A percentile compares a stretch with the other conserved stretches of the same genome.
phyloP scores from a whole-genome alignment of 2,888 invertebrate genomes.

The Thereva unica region DNA sequence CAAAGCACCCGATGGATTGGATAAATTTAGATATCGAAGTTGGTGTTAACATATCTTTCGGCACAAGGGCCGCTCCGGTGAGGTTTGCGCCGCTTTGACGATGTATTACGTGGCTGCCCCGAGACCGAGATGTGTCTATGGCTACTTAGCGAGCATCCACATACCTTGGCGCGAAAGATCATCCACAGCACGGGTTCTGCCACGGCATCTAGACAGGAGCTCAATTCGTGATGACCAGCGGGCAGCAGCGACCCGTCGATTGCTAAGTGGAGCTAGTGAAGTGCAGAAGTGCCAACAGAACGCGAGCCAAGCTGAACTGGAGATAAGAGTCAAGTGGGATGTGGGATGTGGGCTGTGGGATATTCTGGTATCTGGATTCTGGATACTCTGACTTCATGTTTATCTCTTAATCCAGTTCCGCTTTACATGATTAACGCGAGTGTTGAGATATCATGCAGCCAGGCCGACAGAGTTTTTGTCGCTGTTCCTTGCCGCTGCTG shows the following conservation, averaged over 20 bases:
- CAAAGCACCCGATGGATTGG: slow-evolving; percentile 36
- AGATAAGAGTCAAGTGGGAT: too few relatives aligned
- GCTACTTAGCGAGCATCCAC: slow-evolving; percentile 22
- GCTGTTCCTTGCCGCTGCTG: background rate
- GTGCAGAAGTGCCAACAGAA: background rate
- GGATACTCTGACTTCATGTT: slow-evolving; percentile 37
- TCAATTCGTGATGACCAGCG: slow-evolving; percentile 27
- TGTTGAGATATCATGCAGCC: slow-evolving; percentile 39
- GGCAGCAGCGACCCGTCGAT: slow-evolving; percentile 2
- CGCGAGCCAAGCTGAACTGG: too few relatives aligned
- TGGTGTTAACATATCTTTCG: slow-evolving; percentile 34
- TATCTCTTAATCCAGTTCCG: slow-evolving; percentile 43
- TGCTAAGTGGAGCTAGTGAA: background rate
- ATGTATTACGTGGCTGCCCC: background rate
- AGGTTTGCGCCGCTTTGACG: slow-evolving; percentile 20
- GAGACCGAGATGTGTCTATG: background rate
- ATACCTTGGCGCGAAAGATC: slow-evolving; percentile 23
- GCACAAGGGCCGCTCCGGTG: slow-evolving; percentile 1
- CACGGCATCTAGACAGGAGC: slow-evolving; percentile 20
- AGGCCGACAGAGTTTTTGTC: slow-evolving; percentile 10
- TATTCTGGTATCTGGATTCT: too few relatives aligned
- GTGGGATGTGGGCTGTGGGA: too few relatives aligned
- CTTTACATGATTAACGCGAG: slow-evolving; percentile 42
- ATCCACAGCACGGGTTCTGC: slow-evolving; percentile 17
- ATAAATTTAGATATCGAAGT: slow-evolving; percentile 29